A percentile compares a stretch with the other conserved stretches of the same genome.
Evolutionary conservation across 2,113 vertebrate genomes (phyloP).

Genomic region (Larimichthys polyactis): DNA sequence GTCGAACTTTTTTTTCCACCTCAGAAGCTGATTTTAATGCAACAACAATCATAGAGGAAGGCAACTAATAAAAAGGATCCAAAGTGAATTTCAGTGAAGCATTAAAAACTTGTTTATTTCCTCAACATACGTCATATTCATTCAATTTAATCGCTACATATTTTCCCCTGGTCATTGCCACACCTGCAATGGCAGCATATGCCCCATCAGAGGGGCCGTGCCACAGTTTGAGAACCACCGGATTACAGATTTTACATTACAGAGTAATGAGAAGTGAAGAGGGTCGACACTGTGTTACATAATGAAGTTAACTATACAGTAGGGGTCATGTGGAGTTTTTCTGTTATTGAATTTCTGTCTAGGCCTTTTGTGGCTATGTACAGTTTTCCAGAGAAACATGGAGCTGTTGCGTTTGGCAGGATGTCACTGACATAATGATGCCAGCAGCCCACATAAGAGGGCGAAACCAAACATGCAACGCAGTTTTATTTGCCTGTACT

Average conservation of each 20-base stretch:
- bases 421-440: neutral
- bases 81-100: no score
- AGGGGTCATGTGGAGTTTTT: slow-evolving; percentile 22
- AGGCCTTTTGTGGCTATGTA: neutral
- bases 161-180: no score
- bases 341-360: neutral
- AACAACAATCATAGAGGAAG: no score
- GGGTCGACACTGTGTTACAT: slow-evolving; percentile 9
- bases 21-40: no score
- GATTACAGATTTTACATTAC: slow-evolving; percentile 10
- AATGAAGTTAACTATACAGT: slow-evolving; percentile 16
- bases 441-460: neutral
- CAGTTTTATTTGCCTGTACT: neutral
- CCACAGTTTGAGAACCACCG: no score
- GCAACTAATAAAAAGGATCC: no score
- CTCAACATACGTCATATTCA: no score
- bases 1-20: no score
- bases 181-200: no score
- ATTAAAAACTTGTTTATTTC: no score
- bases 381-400: neutral
- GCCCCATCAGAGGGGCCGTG: no score
- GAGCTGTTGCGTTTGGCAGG: neutral
- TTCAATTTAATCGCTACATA: no score
- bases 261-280: neutral
- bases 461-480: neutral